Percentiles rank a stretch among this genome's conserved stretches.
Evolutionary conservation across 2,113 vertebrate species (phyloP).

Genomic region (Pomatostomus ruficeps): DNA sequence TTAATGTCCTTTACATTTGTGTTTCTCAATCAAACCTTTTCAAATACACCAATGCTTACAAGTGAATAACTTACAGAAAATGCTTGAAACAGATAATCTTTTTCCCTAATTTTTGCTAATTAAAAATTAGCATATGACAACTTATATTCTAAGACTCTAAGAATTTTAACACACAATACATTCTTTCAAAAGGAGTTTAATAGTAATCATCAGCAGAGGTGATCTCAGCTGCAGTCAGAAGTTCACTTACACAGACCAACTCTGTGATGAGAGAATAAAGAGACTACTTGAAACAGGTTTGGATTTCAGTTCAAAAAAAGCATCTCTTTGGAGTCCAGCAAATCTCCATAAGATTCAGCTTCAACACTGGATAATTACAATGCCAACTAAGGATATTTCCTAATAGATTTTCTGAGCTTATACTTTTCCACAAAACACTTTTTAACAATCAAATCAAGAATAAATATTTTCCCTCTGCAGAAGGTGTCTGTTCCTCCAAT

Average conservation of each 20-base stretch:
- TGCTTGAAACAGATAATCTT: background rate
- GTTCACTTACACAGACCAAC: background rate
- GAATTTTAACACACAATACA: background rate
- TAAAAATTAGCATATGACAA: background rate
- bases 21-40: background rate
- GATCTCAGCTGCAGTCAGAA: background rate
- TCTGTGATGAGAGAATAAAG: background rate
- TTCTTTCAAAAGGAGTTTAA: background rate
- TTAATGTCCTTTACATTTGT: no score
- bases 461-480: background rate
- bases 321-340: background rate
- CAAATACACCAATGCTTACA: background rate
- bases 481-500: background rate
- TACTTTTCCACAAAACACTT: background rate
- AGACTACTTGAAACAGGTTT: background rate
- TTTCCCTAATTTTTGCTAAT: no score
- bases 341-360: background rate
- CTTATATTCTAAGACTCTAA: background rate
- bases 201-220: background rate
- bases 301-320: background rate
- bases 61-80: background rate
- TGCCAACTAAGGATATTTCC: background rate
- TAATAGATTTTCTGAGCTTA: background rate
- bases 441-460: background rate
- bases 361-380: background rate